Percentiles rank a stretch among this genome's conserved stretches.
These are phyloP conservation scores for Muschampia plurimacula DNA, from an alignment of 2,888 invertebrate species.

Conservation along the genomic window DNA sequence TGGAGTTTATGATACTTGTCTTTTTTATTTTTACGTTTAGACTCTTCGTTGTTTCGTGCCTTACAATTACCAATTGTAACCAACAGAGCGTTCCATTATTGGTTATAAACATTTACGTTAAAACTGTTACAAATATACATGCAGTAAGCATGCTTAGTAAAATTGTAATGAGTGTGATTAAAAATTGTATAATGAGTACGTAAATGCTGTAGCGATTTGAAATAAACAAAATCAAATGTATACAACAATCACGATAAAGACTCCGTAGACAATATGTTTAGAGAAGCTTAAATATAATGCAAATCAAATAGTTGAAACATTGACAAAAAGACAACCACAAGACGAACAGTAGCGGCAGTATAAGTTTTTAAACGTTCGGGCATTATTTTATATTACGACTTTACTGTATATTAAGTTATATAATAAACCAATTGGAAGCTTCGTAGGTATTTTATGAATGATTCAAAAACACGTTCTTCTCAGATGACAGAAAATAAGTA, in stretches of 20 bases:
- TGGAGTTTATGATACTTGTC: background rate
- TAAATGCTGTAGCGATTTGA: conserved; percentile 16
- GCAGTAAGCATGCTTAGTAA: conserved; percentile 31
- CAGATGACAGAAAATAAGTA: too few species aligned
- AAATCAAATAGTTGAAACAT: conserved; percentile 12
- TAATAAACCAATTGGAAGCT: conserved; percentile 1
- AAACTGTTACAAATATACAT: conserved; percentile 25
- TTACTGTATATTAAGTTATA: background rate
- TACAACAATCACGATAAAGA: conserved; percentile 17
- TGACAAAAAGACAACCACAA: conserved; percentile 19
- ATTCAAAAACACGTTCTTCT: background rate
- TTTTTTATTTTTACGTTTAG: background rate
- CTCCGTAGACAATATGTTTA: conserved; percentile 7
- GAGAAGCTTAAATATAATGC: conserved; percentile 18
- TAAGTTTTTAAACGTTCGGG: background rate
- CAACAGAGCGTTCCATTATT: conserved; percentile 35
- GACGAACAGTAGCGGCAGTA: conserved; percentile 18
- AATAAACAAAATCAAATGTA: conserved; percentile 8
- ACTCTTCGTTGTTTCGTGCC: conserved; percentile 57
- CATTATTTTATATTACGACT: background rate
- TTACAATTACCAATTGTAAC: conserved; percentile 23
- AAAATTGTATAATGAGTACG: background rate
- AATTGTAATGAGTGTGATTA: conserved; percentile 18
- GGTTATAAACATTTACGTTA: conserved; percentile 8
- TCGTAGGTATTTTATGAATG: conserved; percentile 26